Evolutionary conservation across 2,797 vertebrate genomes (phyloP).

Genomic region (Hylomyscus alleni): DNA sequence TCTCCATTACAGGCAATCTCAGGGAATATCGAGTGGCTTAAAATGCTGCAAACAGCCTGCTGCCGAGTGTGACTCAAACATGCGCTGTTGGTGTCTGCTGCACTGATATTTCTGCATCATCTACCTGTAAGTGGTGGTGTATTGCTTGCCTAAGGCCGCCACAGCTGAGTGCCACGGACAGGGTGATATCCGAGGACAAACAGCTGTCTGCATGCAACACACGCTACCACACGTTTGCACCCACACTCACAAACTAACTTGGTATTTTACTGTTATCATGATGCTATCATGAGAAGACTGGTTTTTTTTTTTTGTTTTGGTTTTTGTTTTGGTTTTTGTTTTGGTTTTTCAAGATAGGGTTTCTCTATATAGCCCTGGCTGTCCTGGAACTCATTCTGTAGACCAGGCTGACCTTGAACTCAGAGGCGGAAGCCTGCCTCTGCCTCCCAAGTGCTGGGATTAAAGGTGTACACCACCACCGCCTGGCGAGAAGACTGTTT

Average conservation of each 20-base stretch:
- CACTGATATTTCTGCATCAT: neutral
- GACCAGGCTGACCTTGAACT: no score
- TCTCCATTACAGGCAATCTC: neutral
- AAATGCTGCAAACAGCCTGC: neutral
- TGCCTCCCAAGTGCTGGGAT: no score
- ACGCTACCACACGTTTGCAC: neutral
- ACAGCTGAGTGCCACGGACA: neutral
- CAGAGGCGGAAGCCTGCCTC: no score
- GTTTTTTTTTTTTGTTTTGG: neutral
- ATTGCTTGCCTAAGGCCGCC: neutral
- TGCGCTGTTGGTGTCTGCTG: neutral
- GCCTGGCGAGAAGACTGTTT: neutral
- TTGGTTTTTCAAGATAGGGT: no score
- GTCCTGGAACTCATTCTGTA: no score
- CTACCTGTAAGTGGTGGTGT: neutral
- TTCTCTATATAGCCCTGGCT: no score
- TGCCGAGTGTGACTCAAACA: neutral
- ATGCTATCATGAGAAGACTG: neutral
- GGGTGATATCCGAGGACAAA: neutral
- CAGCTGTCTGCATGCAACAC: neutral
- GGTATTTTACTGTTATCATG: conserved; percentile 27
- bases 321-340: no score
- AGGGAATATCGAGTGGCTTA: neutral
- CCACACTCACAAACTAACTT: neutral
- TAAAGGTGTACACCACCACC: no score